Base-by-base conservation (phyloP, 2,113 vertebrate genomes). In the Pseudolaguvia tuberculata region DNA sequence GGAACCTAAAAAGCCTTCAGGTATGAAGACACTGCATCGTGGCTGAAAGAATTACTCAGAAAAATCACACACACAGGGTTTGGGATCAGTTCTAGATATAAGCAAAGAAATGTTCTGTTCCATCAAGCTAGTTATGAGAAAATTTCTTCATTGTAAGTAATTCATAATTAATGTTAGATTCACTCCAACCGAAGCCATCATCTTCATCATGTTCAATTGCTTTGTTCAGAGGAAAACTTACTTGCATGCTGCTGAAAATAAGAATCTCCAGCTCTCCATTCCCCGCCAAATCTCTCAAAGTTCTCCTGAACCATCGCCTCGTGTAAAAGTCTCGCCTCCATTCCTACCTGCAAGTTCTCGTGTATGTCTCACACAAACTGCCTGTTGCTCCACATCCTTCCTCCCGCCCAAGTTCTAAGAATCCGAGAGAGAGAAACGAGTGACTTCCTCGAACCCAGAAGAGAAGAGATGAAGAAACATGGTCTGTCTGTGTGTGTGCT, bases 341-440 rank as follows among this genome's bases (percentile, higher is more conserved):
- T 18, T 39, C 42, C 13, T 63, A 81, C 79, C 61, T 74, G 66
- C 70, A 84, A 77, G 45, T 67, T 31, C 79, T 78, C 72, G 56
- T 12, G 53, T 39, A 51, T 69, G 63, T 68, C 48, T 77, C 45
- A 75, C 25, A 29, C 61, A 75, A 76, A 70, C 71, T 59, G 79
- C 71, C 61, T 78, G 35, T 77, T 76, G 73, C 74, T 83, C 81
- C 83, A 84, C 84, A 84, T 84, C 83, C 84, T 85, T 84, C 84
- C 84, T 85, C 71, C 70, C 20, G 81, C 76, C 69, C 58, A 67
- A 84, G 68, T 85, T 85, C 84, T 84, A 79, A 84, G 84, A 85
- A 85, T 79, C 78, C 58, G 71, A 57, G 1, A 79, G 47, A 67
- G 45, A 71, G 77, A 69, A 78, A 45, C 11, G n/a, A 76, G 70